These are phyloP conservation scores for Rhabditoides inermis DNA, from an alignment of 2,888 invertebrate genomes.

Conservation along the genomic window DNA sequence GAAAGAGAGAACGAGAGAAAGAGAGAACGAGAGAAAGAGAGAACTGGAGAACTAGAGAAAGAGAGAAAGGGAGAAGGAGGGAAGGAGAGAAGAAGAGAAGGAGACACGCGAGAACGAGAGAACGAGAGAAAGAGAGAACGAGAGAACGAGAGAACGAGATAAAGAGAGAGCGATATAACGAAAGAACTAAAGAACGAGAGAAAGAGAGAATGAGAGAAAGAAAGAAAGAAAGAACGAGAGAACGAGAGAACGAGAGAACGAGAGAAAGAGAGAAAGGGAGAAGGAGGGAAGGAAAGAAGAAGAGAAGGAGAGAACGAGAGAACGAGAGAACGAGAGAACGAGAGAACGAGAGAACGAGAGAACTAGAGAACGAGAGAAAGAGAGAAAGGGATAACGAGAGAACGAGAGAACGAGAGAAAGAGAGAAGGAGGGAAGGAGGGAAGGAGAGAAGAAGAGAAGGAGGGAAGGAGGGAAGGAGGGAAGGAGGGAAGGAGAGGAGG, in stretches of 20 bases:
- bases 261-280: conserved; percentile 1
- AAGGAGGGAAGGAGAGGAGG: conserved; percentile 1
- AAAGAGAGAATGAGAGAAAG: conserved; percentile 3
- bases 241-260: conserved; percentile 2
- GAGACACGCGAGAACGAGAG: no score
- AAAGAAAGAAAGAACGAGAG: conserved; percentile 3
- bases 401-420: neutral
- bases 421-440: neutral
- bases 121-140: conserved; percentile 4
- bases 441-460: neutral
- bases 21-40: neutral
- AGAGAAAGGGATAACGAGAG: no score
- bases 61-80: conserved; percentile 1
- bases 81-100: no score
- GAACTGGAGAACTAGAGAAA: conserved; percentile 2
- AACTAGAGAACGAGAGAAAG: neutral
- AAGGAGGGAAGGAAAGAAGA: neutral
- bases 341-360: neutral
- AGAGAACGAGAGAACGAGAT: conserved; percentile 6
- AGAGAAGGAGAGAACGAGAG: conserved; percentile 9
- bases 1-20: neutral
- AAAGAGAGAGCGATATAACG: neutral
- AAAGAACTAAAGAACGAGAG: conserved; percentile 1
- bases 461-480: conserved; percentile 1
- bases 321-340: conserved; percentile 1